These are phyloP conservation scores for Tanytarsus gracilentus DNA, from an alignment of 2,888 invertebrate species.

Conservation along the genomic window DNA sequence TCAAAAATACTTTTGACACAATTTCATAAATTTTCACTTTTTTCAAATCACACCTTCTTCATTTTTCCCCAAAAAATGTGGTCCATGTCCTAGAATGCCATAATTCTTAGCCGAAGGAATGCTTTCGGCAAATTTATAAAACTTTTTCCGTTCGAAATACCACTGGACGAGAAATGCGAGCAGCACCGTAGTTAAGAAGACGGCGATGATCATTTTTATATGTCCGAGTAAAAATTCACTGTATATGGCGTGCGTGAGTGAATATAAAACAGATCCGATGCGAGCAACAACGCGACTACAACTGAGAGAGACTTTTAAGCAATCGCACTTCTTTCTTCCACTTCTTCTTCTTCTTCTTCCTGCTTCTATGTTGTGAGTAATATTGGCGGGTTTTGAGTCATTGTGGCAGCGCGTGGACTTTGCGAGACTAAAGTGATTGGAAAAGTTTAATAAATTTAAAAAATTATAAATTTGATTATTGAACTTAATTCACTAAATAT, in stretches of 20 bases:
- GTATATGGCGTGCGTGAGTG: no score
- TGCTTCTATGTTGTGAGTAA: no score
- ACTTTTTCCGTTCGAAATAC: conserved; percentile 3
- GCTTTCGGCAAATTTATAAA: conserved; percentile 16
- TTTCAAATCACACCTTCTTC: conserved; percentile 6
- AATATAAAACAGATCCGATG: conserved; percentile 6
- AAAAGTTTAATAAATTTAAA: no score
- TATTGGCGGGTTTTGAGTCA: not conserved
- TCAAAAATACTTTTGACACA: no score
- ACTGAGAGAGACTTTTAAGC: no score
- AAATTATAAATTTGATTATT: no score
- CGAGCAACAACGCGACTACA: not conserved
- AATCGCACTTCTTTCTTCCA: not conserved
- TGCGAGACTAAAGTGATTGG: no score
- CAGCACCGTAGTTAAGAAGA: conserved; percentile 17
- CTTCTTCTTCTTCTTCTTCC: not conserved
- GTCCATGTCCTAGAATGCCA: conserved; percentile 8
- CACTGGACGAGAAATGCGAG: conserved; percentile 12
- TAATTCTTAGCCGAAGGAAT: conserved; percentile 10
- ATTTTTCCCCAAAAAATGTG: conserved; percentile 16
- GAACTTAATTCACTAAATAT: no score
- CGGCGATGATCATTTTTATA: conserved; percentile 15
- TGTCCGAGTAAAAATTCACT: no score
- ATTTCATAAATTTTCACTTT: no score
- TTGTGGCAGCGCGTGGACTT: not conserved